Evolutionary conservation across 2,113 vertebrate genomes (phyloP), one percentile per base, ranked within the genome.

Genomic region (Pterocles gutturalis): DNA sequence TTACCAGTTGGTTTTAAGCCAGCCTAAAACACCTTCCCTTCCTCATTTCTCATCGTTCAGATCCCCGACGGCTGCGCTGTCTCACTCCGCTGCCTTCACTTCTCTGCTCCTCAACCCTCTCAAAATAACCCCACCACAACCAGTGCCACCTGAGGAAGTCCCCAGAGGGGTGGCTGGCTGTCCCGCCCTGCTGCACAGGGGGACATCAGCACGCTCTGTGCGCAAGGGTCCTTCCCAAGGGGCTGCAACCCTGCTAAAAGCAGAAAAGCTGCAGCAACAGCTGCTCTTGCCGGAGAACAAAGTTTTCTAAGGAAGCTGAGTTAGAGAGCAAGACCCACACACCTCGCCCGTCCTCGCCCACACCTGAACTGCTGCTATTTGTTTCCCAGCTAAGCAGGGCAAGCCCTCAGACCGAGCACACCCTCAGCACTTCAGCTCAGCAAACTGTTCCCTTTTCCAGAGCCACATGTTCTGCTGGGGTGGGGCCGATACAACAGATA

Each of bases 361-460:
- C 2, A 28, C 1, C 0, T 0, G 1, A 10, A 3, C 3, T 12
- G 26, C 5, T 14, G 41, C 20, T 46, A 54, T 46, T 62, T 69
- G 34, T 19, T 73, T 53, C 38, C 34, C 46, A 2, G 31, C 33
- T 28, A 5, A 18, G 18, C 1, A 22, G 29, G 53, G 25, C 76
- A 67, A 1, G 5, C 51, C 38, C 65, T 43, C 66, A n/a, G n/a
- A 58, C 3, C 29, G 4, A 8, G 36, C 69, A 41, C 46, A 57
- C 4, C 58, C 83, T 19, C 87, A 80, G 38, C 1, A 0, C 31
- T 29, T 12, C 53, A 69, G 45, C 61, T 78, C 38, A 55, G 79
- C 62, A 82, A 54, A 71, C 15, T 2, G 1, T 3, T 1, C 33
- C 17, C 34, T 34, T 29, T 33, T 22, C 13, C 7, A 8, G 20